Evolutionary conservation across 2,797 vertebrate genomes (phyloP).

Genomic region (Pelobates cultripes): DNA sequence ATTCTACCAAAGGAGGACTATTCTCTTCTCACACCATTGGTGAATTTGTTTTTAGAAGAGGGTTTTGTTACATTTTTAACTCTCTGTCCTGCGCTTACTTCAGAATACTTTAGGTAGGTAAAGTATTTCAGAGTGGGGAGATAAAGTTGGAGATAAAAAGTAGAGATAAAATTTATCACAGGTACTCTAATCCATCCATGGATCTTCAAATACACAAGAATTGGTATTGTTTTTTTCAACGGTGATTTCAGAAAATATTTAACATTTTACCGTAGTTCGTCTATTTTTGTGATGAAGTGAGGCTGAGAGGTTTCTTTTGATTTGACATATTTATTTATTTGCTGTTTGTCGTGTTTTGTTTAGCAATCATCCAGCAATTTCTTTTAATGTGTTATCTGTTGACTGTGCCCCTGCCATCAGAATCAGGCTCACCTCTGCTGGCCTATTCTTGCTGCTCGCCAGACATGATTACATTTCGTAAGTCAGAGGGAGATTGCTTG

Average conservation of each 20-base stretch:
- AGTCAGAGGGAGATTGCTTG: slow-evolving; percentile 43
- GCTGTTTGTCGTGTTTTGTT: slow-evolving; percentile 30
- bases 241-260: background rate
- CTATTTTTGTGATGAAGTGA: background rate
- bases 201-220: no score
- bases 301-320: background rate
- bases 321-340: slow-evolving; percentile 10
- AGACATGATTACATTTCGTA: slow-evolving; percentile 50
- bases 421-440: slow-evolving; percentile 19
- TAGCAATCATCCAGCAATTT: slow-evolving; percentile 30
- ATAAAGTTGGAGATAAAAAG: no score
- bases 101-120: no score
- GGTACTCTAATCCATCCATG: no score
- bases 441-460: slow-evolving; percentile 17
- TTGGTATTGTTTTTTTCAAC: background rate
- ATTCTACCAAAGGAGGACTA: no score
- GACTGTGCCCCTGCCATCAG: slow-evolving; percentile 29
- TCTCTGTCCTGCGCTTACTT: no score
- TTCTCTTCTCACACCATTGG: no score
- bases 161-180: no score
- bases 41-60: no score
- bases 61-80: no score
- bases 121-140: no score
- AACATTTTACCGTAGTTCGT: background rate
- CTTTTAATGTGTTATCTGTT: slow-evolving; percentile 42